These are phyloP conservation scores for Leuciscus idus DNA, from an alignment of 2,113 vertebrate genomes.

Conservation along the genomic window DNA sequence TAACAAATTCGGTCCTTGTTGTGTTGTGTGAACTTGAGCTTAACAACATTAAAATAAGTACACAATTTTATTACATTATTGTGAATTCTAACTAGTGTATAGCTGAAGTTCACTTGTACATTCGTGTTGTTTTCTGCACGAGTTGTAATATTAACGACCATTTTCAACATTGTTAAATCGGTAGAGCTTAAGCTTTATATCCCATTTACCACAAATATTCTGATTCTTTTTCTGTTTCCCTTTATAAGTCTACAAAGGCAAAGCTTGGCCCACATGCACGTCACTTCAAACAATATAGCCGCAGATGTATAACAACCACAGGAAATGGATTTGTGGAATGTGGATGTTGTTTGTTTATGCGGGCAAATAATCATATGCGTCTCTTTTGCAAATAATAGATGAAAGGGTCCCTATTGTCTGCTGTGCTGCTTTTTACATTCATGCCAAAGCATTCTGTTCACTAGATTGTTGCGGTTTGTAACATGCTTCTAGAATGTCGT, in stretches of 20 bases:
- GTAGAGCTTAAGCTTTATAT: not conserved
- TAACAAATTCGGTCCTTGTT: not conserved
- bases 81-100: not conserved
- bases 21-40: not conserved
- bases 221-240: not conserved
- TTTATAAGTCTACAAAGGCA: not conserved
- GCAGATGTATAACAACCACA: slow-evolving; percentile 1
- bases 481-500: not conserved
- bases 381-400: slow-evolving; percentile 21
- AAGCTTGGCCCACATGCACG: not conserved
- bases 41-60: not conserved
- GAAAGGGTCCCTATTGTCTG: slow-evolving; percentile 20
- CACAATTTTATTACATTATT: not conserved
- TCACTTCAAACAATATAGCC: not conserved
- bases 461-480: not conserved
- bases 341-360: slow-evolving; percentile 27
- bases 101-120: not conserved
- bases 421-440: slow-evolving; percentile 4
- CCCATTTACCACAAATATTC: not conserved
- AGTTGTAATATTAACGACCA: not conserved
- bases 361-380: slow-evolving; percentile 20
- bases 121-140: not conserved
- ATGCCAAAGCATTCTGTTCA: slow-evolving; percentile 19
- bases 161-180: not conserved
- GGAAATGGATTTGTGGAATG: slow-evolving; percentile 15